These are phyloP conservation scores for Hecatera dysodea DNA, from an alignment of 2,888 invertebrate genomes.

Conservation along the genomic window DNA sequence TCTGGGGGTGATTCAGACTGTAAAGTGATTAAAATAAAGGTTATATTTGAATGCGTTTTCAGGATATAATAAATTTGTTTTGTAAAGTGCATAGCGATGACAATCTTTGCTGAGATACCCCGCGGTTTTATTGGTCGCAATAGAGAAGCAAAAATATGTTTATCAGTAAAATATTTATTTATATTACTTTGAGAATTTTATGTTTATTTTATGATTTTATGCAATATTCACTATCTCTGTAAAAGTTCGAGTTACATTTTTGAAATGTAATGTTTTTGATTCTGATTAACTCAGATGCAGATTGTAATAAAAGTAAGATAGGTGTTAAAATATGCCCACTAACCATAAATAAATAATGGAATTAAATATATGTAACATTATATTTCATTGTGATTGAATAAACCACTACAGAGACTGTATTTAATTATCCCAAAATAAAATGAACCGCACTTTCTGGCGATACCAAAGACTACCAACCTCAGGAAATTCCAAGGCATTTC, in stretches of 20 bases:
- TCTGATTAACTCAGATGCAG: conserved; percentile 19
- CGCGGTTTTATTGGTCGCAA: conserved; percentile 79
- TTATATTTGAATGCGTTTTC: conserved; percentile 56
- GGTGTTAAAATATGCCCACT: neutral
- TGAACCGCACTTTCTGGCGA: neutral
- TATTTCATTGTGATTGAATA: neutral
- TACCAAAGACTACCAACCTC: too few relatives aligned
- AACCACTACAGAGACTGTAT: neutral
- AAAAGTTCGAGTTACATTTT: conserved; percentile 20
- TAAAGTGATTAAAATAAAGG: conserved; percentile 53
- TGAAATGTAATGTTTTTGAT: conserved; percentile 32
- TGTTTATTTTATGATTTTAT: conserved; percentile 53
- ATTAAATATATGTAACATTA: neutral
- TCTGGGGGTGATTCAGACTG: conserved; percentile 37
- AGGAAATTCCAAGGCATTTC: neutral
- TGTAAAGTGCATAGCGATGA: conserved; percentile 75
- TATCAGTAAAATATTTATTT: conserved; percentile 67
- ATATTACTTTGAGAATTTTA: conserved; percentile 42
- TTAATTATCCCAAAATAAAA: neutral
- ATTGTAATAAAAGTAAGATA: conserved; percentile 12
- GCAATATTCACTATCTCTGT: conserved; percentile 37
- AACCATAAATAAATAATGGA: neutral
- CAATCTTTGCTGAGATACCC: conserved; percentile 79
- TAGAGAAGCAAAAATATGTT: conserved; percentile 69
- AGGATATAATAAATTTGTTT: conserved; percentile 68